Base-by-base conservation (phyloP, 2,888 invertebrate species). In the Hydroisotoma schaefferi region DNA sequence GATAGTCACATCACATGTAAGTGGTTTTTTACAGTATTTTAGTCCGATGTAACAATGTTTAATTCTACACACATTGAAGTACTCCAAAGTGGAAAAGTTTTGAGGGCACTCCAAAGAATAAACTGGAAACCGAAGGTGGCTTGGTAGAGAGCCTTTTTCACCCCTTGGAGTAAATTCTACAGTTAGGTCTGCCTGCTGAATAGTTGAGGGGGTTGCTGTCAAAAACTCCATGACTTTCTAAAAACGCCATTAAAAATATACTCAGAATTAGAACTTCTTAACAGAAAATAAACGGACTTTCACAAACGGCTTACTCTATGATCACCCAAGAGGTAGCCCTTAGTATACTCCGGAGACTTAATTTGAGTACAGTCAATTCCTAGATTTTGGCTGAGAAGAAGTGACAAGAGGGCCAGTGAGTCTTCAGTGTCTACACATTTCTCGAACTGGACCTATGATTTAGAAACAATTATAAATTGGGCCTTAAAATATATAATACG, bases 1-100 rank as follows among this genome's bases (percentile, higher is more conserved):
- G n/a, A n/a, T n/a, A n/a, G n/a, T n/a, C n/a, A n/a, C n/a, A n/a
- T n/a, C n/a, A n/a, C n/a, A n/a, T n/a, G n/a, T n/a, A n/a, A n/a
- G n/a, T n/a, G n/a, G n/a, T n/a, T n/a, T 27, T 26, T 2, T 52
- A 55, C 15, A 49, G 28, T 27, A 26, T 38, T 47, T 49, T 49
- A 5, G 51, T 40, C 18, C 37, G 38, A 26, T 28, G 23, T 44
- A 37, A 25, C 15, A 26, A 20, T 15, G n/a, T n/a, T n/a, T n/a
- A n/a, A n/a, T n/a, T n/a, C n/a, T n/a, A 20, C 12, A 52, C 76
- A 88, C 88, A 80, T 88, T 87, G 76, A 85, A 91, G 76, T 91
- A 91, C 70, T 87, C 85, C 25, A 90, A 84, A 0, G 90, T 90
- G 23, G 88, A 88, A 78, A 91, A 91, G 75, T 88, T 83, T n/a